Conservation (phyloP, 2,888 invertebrate species). For the Lutraria lutraria region DNA sequence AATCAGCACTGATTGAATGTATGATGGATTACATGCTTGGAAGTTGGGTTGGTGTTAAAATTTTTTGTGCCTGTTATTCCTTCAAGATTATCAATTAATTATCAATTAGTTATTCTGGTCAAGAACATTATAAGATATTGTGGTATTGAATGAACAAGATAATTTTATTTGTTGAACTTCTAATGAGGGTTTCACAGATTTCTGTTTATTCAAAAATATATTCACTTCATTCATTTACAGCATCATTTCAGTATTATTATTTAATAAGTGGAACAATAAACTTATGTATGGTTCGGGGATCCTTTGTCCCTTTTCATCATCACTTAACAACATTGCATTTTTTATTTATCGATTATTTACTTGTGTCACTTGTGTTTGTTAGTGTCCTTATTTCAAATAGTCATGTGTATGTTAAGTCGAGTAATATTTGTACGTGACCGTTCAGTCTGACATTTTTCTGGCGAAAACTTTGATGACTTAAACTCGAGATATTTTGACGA, state of each 20-base stretch:
- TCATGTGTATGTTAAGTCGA: conserved; percentile 15
- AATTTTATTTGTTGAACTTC: not conserved
- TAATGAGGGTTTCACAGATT: not conserved
- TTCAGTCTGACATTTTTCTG: not conserved
- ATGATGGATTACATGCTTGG: not conserved
- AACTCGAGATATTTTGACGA: conserved; percentile 24
- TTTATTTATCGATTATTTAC: not conserved
- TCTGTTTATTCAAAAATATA: not conserved
- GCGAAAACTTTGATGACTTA: conserved; percentile 4
- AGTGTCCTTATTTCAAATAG: conserved; percentile 1
- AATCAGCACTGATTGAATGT: not conserved
- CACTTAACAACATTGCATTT: not conserved
- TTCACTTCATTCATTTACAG: not conserved
- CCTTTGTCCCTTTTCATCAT: not conserved
- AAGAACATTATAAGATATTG: not conserved
- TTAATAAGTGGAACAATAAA: not conserved
- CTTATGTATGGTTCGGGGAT: not conserved
- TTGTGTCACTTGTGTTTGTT: not conserved
- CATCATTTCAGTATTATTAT: not conserved
- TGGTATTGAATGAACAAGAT: not conserved
- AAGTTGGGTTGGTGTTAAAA: not conserved
- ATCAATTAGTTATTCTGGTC: not conserved
- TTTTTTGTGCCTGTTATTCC: not conserved
- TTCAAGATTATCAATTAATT: not conserved
- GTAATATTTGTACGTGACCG: conserved; percentile 13